Evolutionary conservation across 2,888 invertebrate species (phyloP).

Genomic region (Stenchaetothrips biformis): DNA sequence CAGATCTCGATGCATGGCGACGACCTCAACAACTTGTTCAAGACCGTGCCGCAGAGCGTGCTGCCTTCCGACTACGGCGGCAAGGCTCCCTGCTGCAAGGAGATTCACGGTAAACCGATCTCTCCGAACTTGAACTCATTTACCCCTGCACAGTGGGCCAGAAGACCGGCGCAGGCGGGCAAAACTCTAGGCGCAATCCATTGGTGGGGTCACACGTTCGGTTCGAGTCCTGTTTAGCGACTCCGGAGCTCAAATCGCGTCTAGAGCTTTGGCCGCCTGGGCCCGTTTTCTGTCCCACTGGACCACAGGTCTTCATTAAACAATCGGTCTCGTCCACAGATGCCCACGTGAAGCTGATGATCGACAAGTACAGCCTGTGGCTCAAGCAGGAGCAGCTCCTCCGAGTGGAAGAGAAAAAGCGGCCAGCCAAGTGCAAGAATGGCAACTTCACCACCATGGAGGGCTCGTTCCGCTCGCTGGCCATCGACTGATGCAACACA

Average conservation of each 20-base stretch:
- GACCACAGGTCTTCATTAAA: too few relatives aligned
- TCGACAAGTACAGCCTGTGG: slow-evolving; percentile 58
- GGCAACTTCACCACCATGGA: slow-evolving; percentile 35
- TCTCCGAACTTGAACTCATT: neutral
- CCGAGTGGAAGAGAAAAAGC: slow-evolving; percentile 38
- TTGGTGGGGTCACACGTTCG: too few relatives aligned
- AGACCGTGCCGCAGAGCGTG: slow-evolving; percentile 39
- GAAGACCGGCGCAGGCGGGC: too few relatives aligned
- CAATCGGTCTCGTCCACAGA: slow-evolving; percentile 37
- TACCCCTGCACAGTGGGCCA: too few relatives aligned
- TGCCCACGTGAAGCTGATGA: slow-evolving; percentile 53
- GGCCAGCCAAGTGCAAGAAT: slow-evolving; percentile 37
- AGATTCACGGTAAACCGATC: slow-evolving; percentile 38
- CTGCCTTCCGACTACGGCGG: slow-evolving; percentile 42
- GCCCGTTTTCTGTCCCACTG: too few relatives aligned
- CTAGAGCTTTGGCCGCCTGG: too few relatives aligned
- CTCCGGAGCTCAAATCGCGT: too few relatives aligned
- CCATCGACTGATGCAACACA: slow-evolving; percentile 37
- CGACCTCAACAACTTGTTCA: slow-evolving; percentile 37
- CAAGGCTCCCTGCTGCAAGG: slow-evolving; percentile 34
- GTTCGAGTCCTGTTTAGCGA: too few relatives aligned
- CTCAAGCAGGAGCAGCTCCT: slow-evolving; percentile 56
- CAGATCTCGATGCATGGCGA: slow-evolving; percentile 41
- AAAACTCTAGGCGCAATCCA: too few relatives aligned
- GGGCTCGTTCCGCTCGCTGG: slow-evolving; percentile 39